Percentiles rank a stretch among this genome's conserved stretches.
Evolutionary conservation across 2,113 vertebrate genomes (phyloP).

Genomic region (Heterotilapia buettikoferi): DNA sequence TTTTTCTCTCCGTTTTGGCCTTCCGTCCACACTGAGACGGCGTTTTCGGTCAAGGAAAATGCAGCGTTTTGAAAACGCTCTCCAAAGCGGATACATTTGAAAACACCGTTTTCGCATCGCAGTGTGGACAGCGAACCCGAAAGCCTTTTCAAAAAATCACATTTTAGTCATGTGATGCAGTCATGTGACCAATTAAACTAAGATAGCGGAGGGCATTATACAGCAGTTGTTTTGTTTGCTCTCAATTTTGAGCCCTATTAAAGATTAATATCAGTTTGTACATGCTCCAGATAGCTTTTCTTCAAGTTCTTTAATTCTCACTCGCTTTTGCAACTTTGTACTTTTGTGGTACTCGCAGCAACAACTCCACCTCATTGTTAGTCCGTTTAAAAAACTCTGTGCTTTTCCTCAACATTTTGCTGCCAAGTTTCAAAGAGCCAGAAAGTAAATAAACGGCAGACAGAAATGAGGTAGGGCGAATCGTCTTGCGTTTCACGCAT

Average conservation of each 20-base stretch:
- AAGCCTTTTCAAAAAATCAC: not conserved
- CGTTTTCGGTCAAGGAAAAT: not conserved
- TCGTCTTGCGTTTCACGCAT: not conserved
- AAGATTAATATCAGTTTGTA: not conserved
- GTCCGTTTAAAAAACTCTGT: accelerated
- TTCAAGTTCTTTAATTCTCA: not conserved
- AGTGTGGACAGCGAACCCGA: not conserved
- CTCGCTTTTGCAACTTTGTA: not conserved
- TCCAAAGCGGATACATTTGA: not conserved
- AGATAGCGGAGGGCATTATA: not conserved
- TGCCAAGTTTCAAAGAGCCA: not conserved
- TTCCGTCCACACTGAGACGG: accelerated
- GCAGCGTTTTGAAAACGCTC: not conserved
- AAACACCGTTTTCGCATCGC: accelerated
- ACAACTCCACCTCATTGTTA: not conserved
- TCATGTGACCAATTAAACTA: not conserved
- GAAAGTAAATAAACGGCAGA: not conserved
- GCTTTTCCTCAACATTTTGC: not conserved
- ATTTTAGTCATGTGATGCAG: not conserved
- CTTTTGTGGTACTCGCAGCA: not conserved
- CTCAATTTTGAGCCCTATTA: not conserved
- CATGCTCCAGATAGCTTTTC: not conserved
- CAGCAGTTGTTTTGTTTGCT: not conserved
- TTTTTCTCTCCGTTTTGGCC: not conserved
- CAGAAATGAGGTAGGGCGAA: not conserved